Evolutionary conservation across 2,113 vertebrate species (phyloP).

Genomic region (Muntiacus muntjak): DNA sequence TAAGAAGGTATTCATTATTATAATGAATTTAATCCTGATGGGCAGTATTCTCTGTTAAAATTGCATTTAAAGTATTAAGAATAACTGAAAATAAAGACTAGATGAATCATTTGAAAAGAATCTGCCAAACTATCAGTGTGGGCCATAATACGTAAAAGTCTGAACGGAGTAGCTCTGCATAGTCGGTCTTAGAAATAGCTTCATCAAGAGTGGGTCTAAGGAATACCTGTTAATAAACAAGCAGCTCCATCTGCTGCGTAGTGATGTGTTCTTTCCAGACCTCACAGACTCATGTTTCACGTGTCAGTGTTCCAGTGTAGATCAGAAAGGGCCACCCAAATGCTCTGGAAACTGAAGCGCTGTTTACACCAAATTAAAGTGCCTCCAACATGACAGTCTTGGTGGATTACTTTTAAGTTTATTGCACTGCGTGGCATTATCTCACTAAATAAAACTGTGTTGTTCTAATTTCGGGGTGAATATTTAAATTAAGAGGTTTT

Average conservation of each 20-base stretch:
- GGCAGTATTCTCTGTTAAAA: not conserved
- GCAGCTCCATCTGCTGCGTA: conserved; percentile 50
- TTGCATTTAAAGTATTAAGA: conserved; percentile 1
- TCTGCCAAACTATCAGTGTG: not conserved
- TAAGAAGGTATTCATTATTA: not conserved
- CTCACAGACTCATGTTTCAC: conserved; percentile 48
- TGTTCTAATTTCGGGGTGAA: conserved; percentile 25
- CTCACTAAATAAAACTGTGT: conserved; percentile 40
- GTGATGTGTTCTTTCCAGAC: conserved; percentile 48
- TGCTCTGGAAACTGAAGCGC: conserved; percentile 45
- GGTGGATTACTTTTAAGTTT: conserved; percentile 45
- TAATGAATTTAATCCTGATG: not conserved
- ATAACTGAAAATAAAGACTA: conserved; percentile 36
- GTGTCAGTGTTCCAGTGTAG: conserved; percentile 58
- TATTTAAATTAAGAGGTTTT: not conserved
- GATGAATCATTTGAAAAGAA: not conserved
- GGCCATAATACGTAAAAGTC: not conserved
- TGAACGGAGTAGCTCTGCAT: not conserved
- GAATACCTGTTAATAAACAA: conserved; percentile 66
- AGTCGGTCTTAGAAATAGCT: conserved; percentile 35
- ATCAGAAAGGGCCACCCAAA: conserved; percentile 71
- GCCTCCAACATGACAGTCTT: not conserved
- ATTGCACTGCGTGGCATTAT: conserved; percentile 52
- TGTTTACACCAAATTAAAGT: conserved; percentile 52
- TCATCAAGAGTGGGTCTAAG: conserved; percentile 48